Evolutionary conservation across 1,140 invertebrate genomes (phyloP), one percentile per base, ranked within the genome.

Genomic region (Uloborus diversus): DNA sequence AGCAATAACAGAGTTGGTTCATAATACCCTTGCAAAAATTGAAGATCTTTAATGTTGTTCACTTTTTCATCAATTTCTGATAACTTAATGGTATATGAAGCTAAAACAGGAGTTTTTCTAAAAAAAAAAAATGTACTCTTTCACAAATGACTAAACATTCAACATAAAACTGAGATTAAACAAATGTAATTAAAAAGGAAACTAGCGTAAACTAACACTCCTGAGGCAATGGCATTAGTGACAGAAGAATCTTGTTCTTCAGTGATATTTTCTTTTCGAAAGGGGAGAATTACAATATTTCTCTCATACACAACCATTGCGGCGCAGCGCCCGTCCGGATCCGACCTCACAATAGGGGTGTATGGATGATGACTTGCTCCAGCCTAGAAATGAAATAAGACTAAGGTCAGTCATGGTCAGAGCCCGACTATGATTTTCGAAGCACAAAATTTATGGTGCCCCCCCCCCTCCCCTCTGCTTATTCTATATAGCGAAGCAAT

Each of bases 1-100:
- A 99, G 88, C 83, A 99, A 93, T 56, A 99, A 88, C 47, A 99
- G 86, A 1, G 98, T 99, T 0, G 98, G 98, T 86, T 99, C 97
- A 87, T 99, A 99, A 87, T 99, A 99, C 25, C 98, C 97, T 89
- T 99, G 93, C 9, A 99, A 88, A 89, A 99, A 99, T 87, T 98
- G 95, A 83, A 99, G 92, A 86, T 99, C 98, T 82, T 98, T 90
- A 13, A 99, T 91, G 86, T 98, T 98, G 85, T 97, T 94, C 85
- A 99, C 93, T 86, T 95, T 95, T 84, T 95, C 94, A 84, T 96
- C 95, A 33, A 97, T 87, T 82, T 93, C 92, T 85, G 93, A 93
- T 7, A 97, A 85, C 9, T 94, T 89, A 84, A 99, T 96, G 82
- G 96, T 93, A 84, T 99, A 99, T 0, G 96, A 97, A 0, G 96